A percentile compares a stretch with the other conserved stretches of the same genome.
Conservation (phyloP, 2,797 vertebrate species). For the Phylloscopus collybita region DNA sequence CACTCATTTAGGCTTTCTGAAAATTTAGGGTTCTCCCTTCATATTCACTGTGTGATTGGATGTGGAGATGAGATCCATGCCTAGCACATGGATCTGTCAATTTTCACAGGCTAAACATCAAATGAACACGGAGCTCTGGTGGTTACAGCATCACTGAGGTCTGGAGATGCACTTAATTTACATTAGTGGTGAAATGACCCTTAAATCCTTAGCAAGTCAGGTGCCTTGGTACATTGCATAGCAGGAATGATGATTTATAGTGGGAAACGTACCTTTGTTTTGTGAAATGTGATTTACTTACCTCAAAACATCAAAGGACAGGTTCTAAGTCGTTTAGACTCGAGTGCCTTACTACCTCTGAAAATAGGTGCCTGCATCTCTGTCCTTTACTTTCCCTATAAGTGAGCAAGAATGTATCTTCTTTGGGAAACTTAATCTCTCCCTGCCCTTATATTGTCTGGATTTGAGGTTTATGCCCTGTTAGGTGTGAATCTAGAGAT, state of each 20-base stretch:
- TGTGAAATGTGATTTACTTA: not conserved
- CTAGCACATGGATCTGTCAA: not conserved
- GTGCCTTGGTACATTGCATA: not conserved
- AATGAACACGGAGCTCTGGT: rapidly evolving
- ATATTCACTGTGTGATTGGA: not conserved
- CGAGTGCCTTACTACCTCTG: not conserved
- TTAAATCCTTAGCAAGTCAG: not conserved
- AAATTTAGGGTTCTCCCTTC: rapidly evolving
- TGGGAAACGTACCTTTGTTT: not conserved
- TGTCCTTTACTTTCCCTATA: not conserved
- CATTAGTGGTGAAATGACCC: not conserved
- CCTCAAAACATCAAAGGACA: not conserved
- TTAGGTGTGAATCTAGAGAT: slow-evolving; percentile 19
- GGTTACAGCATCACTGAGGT: not conserved
- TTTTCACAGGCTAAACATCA: not conserved
- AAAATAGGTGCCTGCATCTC: not conserved
- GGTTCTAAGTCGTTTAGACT: not conserved
- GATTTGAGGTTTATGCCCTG: not conserved
- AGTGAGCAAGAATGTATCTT: not conserved
- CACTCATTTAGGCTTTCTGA: not conserved
- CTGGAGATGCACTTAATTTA: not conserved
- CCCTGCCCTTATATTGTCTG: not conserved
- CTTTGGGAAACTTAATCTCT: not conserved
- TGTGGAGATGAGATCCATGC: not conserved
- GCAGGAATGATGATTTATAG: not conserved